Evolutionary conservation across 2,113 vertebrate genomes (phyloP), one percentile per base, ranked within the genome.

Genomic region (Macrotis lagotis): DNA sequence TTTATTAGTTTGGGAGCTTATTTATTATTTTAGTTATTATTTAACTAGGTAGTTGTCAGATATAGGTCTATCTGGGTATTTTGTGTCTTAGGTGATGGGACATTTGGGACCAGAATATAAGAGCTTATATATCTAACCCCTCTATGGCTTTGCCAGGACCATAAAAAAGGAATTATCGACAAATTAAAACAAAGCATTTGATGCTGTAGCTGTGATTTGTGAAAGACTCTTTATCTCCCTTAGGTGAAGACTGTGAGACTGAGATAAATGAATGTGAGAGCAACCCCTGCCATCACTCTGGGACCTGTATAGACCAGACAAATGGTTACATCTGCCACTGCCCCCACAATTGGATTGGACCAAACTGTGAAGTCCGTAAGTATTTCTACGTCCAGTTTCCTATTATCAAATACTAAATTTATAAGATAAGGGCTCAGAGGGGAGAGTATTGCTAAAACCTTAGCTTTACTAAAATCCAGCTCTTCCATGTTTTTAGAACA

Each of bases 311-410:
- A 95, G 99, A 99, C 98, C 99, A 99, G 97, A 98, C 99, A 97
- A 99, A 99, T 48, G 99, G 99, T 92, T 99, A 99, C 74, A 99
- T 97, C 95, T 99, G 99, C 96, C 99, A 99, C 96, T 99, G 99
- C 96, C 99, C 98, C 0, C 99, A 99, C 1, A 99, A 99, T 90
- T 99, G 99, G 99, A 99, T 99, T 4, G 99, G 99, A n/a, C 98
- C 99, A 91, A 99, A 98, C 98, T 99, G 99, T 47, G 99, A 99
- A 98, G 99, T 99, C 98, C 99, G 99, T 99, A 98, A 99, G 99
- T 99, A 96, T 95, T 94, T 19, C 19, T 37, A 55, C 44, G 3
- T 26, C 31, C 90, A 8, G 1, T 2, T 53, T 28, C 0, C 28
- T 51, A 4, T 11, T 10, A 22, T 8, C 48, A 37, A 83, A 8